phyloP scores from a whole-genome alignment of 2,113 vertebrate genomes.

The Zapus hudsonius region DNA sequence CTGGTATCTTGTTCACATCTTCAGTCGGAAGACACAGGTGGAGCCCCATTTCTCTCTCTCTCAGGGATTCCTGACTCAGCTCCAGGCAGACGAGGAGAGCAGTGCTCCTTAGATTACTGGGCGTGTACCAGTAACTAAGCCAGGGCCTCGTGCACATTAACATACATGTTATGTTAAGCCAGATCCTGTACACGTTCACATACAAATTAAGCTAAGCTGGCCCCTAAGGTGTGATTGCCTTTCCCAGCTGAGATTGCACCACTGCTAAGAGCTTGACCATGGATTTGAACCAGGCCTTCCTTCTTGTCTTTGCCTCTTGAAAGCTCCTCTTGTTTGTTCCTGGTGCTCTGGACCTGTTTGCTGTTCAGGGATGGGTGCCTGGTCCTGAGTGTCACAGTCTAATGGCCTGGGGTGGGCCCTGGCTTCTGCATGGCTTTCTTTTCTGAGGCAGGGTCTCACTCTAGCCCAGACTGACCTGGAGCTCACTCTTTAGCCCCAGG shows the following conservation, averaged over 20 bases:
- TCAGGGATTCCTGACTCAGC: not conserved
- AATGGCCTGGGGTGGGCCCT: not conserved
- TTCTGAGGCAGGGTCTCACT: too few relatives aligned
- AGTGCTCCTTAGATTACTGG: too few relatives aligned
- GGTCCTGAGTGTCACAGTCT: too few relatives aligned
- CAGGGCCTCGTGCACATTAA: too few relatives aligned
- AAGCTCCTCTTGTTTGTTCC: not conserved
- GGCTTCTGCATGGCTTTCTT: not conserved
- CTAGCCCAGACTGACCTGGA: too few relatives aligned
- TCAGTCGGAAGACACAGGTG: not conserved
- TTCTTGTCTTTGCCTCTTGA: fast-evolving
- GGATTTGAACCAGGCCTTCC: not conserved
- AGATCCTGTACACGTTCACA: too few relatives aligned
- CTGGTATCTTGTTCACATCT: not conserved
- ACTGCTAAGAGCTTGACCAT: not conserved
- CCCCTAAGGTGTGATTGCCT: not conserved
- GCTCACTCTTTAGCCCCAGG: too few relatives aligned
- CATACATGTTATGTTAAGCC: too few relatives aligned
- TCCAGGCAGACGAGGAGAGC: too few relatives aligned
- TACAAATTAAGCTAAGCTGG: too few relatives aligned
- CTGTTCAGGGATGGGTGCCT: not conserved
- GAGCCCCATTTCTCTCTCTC: not conserved
- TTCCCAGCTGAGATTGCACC: not conserved
- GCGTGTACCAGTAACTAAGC: too few relatives aligned
- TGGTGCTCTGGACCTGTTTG: not conserved